A percentile compares a stretch with the other conserved stretches of the same genome.
phyloP scores from a whole-genome alignment of 2,888 invertebrate genomes.

The Melieria picta region DNA sequence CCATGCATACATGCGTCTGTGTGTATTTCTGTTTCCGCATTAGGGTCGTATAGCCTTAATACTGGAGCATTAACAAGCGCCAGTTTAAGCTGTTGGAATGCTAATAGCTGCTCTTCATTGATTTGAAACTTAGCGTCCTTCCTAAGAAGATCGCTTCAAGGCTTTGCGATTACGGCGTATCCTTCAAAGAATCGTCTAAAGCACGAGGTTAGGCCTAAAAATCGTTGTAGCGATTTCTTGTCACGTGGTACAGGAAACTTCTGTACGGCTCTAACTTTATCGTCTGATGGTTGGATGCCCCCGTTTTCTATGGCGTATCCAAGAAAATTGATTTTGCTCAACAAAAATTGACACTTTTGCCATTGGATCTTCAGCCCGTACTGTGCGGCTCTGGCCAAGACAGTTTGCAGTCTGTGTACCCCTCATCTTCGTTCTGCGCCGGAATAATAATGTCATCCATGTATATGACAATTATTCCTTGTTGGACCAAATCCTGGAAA shows the following conservation, averaged over 20 bases:
- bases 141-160: slow-evolving; percentile 44
- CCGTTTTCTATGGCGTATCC: slow-evolving; percentile 40
- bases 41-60: not conserved
- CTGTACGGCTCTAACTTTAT: slow-evolving; percentile 36
- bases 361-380: slow-evolving; percentile 37
- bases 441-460: slow-evolving; percentile 39
- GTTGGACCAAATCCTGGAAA: slow-evolving; percentile 20
- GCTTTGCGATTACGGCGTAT: slow-evolving; percentile 51
- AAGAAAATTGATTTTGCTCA: slow-evolving; percentile 35
- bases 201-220: slow-evolving; percentile 41
- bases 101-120: slow-evolving; percentile 14
- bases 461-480: slow-evolving; percentile 29
- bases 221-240: slow-evolving; percentile 40
- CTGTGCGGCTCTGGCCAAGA: slow-evolving; percentile 29
- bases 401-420: slow-evolving; percentile 16
- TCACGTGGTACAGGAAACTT: slow-evolving; percentile 39
- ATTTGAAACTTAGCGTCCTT: slow-evolving; percentile 33
- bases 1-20: slow-evolving; percentile 18
- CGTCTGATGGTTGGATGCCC: slow-evolving; percentile 35
- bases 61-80: slow-evolving; percentile 39
- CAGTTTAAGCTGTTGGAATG: slow-evolving; percentile 27
- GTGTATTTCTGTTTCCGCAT: not conserved
- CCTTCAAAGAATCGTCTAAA: slow-evolving; percentile 36
- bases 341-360: slow-evolving; percentile 39
- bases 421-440: slow-evolving; percentile 32